Evolutionary conservation across 2,888 invertebrate genomes (phyloP), one percentile per base, ranked within the genome.

Genomic region (Nephrocerus scutellatus): DNA sequence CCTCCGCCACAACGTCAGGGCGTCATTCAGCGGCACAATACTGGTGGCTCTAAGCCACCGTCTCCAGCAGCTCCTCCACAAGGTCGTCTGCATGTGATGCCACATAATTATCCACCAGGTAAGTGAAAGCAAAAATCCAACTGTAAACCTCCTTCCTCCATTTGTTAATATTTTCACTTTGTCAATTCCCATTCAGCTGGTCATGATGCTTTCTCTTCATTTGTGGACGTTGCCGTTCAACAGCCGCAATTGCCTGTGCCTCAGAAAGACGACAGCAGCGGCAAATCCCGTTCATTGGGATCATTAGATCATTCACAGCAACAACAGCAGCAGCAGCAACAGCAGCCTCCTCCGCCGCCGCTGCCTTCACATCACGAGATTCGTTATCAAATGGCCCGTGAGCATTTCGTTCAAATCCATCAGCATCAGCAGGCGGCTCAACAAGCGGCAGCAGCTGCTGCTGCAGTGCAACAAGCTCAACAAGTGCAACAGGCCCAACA

Each of bases 171-270:
- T n/a, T 9, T 7, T 22, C 10, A 7, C 10, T 22, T 22, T 9
- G 10, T 15, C 18, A 29, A 5, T 14, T 6, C n/a, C 12, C n/a
- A 3, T 28, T 14, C 26, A 64, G 61, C 56, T 62, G 85, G 85
- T 13, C 84, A 90, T 63, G 91, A 91, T 66, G 89, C 90, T 2
- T 79, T 92, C 59, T 82, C 84, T 21, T 87, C 87, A 34, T 70
- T 92, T 36, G 92, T 91, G 7, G 89, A 92, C 63, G 87, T 88
- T 10, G 91, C 91, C n/a, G 87, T 86, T 2, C 85, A 88, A 52
- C 91, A 91, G 56, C 87, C 88, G 0, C 85, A 86, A 59, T 66
- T 91, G 55, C 88, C 89, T 0, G 89, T 90, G 36, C 90, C 89
- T 1, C 71, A 76, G 23, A 71, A 67, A 49, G 68, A 67, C 22